Evolutionary conservation across 2,113 vertebrate species (phyloP), one percentile per base, ranked within the genome.

Genomic region (Ceyx melanurus): DNA sequence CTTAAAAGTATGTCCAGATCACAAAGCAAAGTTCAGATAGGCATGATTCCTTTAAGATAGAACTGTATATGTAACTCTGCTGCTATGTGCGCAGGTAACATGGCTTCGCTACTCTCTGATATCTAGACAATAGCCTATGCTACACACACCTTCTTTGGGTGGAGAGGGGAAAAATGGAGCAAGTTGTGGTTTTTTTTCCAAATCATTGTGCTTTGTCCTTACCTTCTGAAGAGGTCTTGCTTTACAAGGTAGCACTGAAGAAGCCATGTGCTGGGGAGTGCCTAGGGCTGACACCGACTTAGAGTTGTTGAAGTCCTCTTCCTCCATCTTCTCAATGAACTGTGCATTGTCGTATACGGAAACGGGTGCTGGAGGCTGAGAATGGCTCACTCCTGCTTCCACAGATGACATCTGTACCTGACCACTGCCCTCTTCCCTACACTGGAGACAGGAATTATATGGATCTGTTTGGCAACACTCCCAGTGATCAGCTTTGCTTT

Each of bases 211-310:
- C 26, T 45, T 28, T 1, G 2, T 14, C 31, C 96, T 98, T 95
- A 99, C 99, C 98, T 99, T 99, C 71, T 98, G 98, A 85, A 98
- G 98, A 20, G 98, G 97, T 60, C 99, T 98, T 28, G 98, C 96
- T 67, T 98, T 98, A 91, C 98, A 98, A 73, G 98, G 98, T 72
- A 99, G 97, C 72, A 97, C 95, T 35, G 98, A 94, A 73, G 98
- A 97, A 51, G 98, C 97, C 86, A 93, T 25, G 83, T 97, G 97
- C 60, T 97, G 98, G 28, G 98, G 97, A 29, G 95, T 53, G 64
- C 97, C 97, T 17, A 97, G 91, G 82, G 98, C 95, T 0, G 96
- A 76, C 0, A 85, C 96, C 10, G 97, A 96, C 33, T 92, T 73
- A 35, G 86, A 90, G 87, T 60, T 72, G 42, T 35, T 86, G 75